A percentile compares a stretch with the other conserved stretches of the same genome.
These are phyloP conservation scores for Drosophila mauritiana DNA, from an alignment of 1,140 invertebrate species.

Conservation along the genomic window DNA sequence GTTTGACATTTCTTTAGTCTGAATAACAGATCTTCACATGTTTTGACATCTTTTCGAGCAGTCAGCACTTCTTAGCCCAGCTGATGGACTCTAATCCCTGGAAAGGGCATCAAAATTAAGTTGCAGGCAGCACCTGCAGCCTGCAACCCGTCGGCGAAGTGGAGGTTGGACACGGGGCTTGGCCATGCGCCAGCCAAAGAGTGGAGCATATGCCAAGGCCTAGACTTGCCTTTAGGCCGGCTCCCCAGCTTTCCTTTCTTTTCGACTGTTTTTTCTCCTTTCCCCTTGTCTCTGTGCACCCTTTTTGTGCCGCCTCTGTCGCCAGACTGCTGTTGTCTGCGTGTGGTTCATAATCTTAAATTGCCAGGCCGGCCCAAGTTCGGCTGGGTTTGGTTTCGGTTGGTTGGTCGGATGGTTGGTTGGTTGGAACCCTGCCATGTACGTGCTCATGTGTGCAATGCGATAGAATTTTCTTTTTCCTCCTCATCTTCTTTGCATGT, in stretches of 20 bases:
- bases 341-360: conserved; percentile 81
- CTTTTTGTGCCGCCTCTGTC: conserved; percentile 1
- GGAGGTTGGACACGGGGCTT: conserved; percentile 24
- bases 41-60: too few relatives aligned
- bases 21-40: too few relatives aligned
- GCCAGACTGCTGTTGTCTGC: conserved; percentile 47
- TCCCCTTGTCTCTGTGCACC: neutral
- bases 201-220: conserved; percentile 67
- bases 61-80: neutral
- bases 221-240: conserved; percentile 56
- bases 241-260: neutral
- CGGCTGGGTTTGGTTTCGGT: conserved; percentile 8
- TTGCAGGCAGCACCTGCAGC: conserved; percentile 50
- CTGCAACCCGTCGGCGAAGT: neutral
- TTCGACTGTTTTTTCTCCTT: neutral
- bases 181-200: conserved; percentile 60
- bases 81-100: neutral
- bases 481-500: neutral
- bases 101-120: conserved; percentile 24
- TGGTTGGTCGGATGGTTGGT: conserved; percentile 6
- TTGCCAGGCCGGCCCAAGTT: conserved; percentile 50
- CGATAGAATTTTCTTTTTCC: conserved; percentile 65
- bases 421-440: conserved; percentile 47
- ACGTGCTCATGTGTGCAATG: conserved; percentile 80
- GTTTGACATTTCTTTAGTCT: too few relatives aligned